A percentile compares a stretch with the other conserved stretches of the same genome.
Evolutionary conservation across 2,888 invertebrate genomes (phyloP).

Genomic region (Mesorhabditis belari): DNA sequence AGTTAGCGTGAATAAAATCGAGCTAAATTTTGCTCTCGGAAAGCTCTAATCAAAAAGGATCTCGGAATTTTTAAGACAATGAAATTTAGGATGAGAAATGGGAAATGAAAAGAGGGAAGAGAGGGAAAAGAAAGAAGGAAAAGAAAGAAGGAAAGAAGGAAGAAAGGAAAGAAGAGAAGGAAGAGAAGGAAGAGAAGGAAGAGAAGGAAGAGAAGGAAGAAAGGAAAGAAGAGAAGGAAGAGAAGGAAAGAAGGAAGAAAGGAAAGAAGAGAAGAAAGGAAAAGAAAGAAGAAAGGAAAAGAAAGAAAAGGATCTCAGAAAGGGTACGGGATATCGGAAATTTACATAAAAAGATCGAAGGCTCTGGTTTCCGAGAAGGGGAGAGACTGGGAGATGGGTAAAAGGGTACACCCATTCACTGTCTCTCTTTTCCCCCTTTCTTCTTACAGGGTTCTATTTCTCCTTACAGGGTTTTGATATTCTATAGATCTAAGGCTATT

Average conservation of each 20-base stretch:
- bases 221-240: background rate
- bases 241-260: background rate
- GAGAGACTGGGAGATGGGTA: background rate
- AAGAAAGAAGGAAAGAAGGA: conserved; percentile 5
- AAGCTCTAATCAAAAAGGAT: too few species aligned
- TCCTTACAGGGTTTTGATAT: too few species aligned
- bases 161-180: conserved; percentile 8
- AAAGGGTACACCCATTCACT: background rate
- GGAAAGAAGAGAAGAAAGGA: background rate
- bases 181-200: background rate
- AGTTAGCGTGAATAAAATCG: too few species aligned
- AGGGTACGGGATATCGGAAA: too few species aligned
- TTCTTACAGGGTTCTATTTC: too few species aligned
- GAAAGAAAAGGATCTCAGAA: too few species aligned
- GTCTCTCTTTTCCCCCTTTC: too few species aligned
- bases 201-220: background rate
- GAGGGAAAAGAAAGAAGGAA: background rate
- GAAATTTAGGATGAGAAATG: background rate
- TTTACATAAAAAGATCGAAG: background rate
- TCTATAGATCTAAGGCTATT: too few species aligned
- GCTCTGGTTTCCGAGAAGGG: background rate
- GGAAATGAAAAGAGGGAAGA: background rate
- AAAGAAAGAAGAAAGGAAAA: background rate
- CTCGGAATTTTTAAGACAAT: too few species aligned
- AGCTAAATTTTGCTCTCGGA: too few species aligned